Conservation (phyloP, 2,113 vertebrate species). For the Pollachius pollachius region DNA sequence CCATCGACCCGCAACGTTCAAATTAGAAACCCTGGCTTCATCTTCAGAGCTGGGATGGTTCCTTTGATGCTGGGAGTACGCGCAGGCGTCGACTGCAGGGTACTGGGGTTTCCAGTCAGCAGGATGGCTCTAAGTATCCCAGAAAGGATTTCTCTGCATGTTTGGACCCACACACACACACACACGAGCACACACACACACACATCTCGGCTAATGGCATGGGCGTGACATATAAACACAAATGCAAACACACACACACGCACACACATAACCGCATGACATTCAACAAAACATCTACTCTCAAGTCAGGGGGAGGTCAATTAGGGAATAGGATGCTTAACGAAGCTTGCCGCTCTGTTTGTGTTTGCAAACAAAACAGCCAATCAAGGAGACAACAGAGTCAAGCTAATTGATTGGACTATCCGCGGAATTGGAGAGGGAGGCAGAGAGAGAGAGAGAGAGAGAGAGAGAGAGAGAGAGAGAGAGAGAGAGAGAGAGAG, state of each 20-base stretch:
- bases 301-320: background rate
- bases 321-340: slow-evolving; percentile 1
- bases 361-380: slow-evolving; percentile 7
- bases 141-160: too few relatives aligned
- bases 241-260: background rate
- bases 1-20: background rate
- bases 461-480: background rate
- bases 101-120: too few relatives aligned
- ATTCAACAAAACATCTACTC: background rate
- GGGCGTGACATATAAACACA: too few relatives aligned
- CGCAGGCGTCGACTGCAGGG: slow-evolving; percentile 26
- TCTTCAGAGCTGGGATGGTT: slow-evolving; percentile 35
- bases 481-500: background rate
- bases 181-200: background rate
- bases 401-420: slow-evolving; percentile 11
- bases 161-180: too few relatives aligned
- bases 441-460: slow-evolving; percentile 9
- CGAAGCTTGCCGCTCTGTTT: slow-evolving; percentile 13
- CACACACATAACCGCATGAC: background rate
- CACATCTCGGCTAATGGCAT: background rate
- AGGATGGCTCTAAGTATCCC: too few relatives aligned
- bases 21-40: slow-evolving; percentile 27
- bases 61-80: slow-evolving; percentile 41
- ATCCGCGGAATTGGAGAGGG: slow-evolving; percentile 27
- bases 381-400: background rate